A percentile compares a stretch with the other conserved stretches of the same genome.
phyloP scores from a whole-genome alignment of 2,888 invertebrate genomes.

The Mellilla xanthometata region DNA sequence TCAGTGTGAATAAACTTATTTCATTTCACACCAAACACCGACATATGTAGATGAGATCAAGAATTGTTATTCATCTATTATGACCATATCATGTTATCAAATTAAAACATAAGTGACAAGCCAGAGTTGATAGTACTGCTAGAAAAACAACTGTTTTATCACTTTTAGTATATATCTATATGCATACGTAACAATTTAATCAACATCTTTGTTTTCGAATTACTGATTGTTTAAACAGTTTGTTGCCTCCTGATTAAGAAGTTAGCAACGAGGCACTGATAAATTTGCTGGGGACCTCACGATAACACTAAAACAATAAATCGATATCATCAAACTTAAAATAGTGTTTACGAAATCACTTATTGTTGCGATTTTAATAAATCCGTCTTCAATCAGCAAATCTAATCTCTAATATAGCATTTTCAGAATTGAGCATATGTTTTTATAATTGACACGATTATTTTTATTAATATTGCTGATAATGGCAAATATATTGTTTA shows the following conservation, averaged over 20 bases:
- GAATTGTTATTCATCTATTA: too few relatives aligned
- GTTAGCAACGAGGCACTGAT: slow-evolving; percentile 47
- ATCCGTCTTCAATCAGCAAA: slow-evolving; percentile 1
- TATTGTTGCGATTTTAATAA: background rate
- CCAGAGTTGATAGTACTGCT: slow-evolving; percentile 6
- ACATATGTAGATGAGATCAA: too few relatives aligned
- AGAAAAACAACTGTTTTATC: slow-evolving; percentile 46
- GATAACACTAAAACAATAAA: slow-evolving; percentile 35
- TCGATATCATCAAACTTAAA: slow-evolving; percentile 23
- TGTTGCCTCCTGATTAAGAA: slow-evolving; percentile 14
- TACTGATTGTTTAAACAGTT: slow-evolving; percentile 33
- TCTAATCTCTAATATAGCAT: slow-evolving; percentile 16
- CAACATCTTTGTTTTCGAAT: slow-evolving; percentile 36
- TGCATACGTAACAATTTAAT: slow-evolving; percentile 34
- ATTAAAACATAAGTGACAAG: background rate
- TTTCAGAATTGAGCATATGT: slow-evolving; percentile 1
- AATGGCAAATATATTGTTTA: slow-evolving; percentile 15
- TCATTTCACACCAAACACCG: too few relatives aligned
- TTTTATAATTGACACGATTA: slow-evolving; percentile 5
- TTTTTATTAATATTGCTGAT: slow-evolving; percentile 10
- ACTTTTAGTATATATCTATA: slow-evolving; percentile 38
- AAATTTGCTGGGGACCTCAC: slow-evolving; percentile 45
- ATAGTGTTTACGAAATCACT: background rate
- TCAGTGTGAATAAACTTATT: too few relatives aligned
- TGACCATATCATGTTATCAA: too few relatives aligned